Evolutionary conservation across 2,113 vertebrate species (phyloP).

Genomic region (Beaufortia kweichowensis): DNA sequence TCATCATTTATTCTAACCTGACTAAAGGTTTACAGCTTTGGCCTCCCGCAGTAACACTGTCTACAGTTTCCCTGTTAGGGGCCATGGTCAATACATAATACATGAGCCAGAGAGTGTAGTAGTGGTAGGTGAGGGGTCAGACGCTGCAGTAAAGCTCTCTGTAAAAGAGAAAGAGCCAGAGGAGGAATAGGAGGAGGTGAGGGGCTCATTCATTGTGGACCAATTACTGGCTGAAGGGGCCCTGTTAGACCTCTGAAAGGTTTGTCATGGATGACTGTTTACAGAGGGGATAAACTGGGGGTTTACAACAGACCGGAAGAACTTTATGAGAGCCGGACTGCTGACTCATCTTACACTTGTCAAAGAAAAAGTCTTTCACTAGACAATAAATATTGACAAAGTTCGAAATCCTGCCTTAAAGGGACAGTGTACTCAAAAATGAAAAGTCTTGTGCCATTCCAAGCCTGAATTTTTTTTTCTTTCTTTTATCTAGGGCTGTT

Average conservation of each 20-base stretch:
- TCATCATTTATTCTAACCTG: constrained; percentile 1
- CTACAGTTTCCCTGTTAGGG: constrained; percentile 10
- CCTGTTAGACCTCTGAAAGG: constrained; percentile 59
- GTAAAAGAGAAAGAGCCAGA: constrained; percentile 34
- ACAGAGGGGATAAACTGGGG: neutral
- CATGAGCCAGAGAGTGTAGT: constrained; percentile 31
- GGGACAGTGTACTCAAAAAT: neutral
- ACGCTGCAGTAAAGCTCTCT: neutral
- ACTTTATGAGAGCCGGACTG: constrained; percentile 12
- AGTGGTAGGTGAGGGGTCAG: constrained; percentile 20
- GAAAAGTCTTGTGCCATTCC: no score
- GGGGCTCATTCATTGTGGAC: constrained; percentile 63
- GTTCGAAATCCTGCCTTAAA: neutral
- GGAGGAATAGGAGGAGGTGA: constrained; percentile 55
- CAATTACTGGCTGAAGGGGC: constrained; percentile 62
- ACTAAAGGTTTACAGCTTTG: constrained; percentile 13
- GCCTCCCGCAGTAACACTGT: constrained; percentile 14
- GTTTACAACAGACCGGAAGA: constrained; percentile 27
- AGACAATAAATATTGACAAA: neutral
- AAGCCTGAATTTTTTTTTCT: no score
- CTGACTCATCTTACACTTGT: constrained; percentile 52
- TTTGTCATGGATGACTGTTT: constrained; percentile 29
- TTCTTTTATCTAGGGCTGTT: no score
- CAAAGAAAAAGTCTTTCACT: constrained; percentile 17
- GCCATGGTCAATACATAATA: constrained; percentile 33